Evolutionary conservation across 2,888 invertebrate genomes (phyloP).

Genomic region (Acronicta psi): DNA sequence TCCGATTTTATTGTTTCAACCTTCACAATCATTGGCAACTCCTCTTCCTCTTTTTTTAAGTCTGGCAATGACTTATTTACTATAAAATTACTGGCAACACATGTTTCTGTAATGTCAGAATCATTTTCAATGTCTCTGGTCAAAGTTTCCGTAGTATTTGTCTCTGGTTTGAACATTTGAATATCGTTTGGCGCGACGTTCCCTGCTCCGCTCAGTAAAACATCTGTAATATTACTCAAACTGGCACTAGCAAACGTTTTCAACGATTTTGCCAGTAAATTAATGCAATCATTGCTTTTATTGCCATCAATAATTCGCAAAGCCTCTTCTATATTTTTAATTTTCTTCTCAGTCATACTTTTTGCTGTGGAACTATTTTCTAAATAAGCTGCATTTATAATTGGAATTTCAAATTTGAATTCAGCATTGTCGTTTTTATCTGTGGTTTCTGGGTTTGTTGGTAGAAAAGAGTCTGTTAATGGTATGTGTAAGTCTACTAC

Average conservation of each 20-base stretch:
- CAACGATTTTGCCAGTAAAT: slow-evolving; percentile 22
- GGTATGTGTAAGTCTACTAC: slow-evolving; percentile 28
- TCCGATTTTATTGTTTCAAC: background rate
- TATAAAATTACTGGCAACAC: background rate
- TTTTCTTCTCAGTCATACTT: background rate
- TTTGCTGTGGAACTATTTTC: background rate
- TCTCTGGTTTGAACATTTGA: background rate
- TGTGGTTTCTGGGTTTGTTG: background rate
- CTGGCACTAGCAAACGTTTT: slow-evolving; percentile 6
- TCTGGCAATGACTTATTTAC: background rate
- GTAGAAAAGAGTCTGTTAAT: background rate
- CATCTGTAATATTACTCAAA: slow-evolving; percentile 8
- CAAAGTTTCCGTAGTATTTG: background rate
- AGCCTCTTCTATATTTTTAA: slow-evolving; percentile 48
- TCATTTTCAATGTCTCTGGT: background rate
- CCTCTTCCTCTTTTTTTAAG: background rate
- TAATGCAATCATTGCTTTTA: slow-evolving; percentile 21
- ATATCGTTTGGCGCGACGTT: background rate
- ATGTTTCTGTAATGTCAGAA: background rate
- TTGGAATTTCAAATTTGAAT: background rate
- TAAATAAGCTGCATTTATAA: background rate
- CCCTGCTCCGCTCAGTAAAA: background rate
- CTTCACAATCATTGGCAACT: background rate
- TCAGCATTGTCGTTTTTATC: background rate
- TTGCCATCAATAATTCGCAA: slow-evolving; percentile 54